A percentile compares a stretch with the other conserved stretches of the same genome.
Evolutionary conservation across 2,888 invertebrate genomes (phyloP).

Genomic region (Lamellibrachia satsuma): DNA sequence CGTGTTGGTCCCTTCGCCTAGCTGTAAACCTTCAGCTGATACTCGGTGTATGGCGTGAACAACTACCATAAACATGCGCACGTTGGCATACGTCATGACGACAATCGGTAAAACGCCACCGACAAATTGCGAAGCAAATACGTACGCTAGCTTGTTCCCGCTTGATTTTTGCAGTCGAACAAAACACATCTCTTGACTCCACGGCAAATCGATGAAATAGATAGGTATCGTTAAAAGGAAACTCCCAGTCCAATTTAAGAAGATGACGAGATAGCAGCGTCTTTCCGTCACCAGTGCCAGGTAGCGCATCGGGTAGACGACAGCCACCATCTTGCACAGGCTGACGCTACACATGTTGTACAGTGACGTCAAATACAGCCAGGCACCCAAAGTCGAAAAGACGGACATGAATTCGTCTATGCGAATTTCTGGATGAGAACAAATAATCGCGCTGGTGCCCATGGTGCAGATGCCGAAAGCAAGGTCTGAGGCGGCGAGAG

Average conservation of each 20-base stretch:
- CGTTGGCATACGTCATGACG: not conserved
- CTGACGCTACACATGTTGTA: constrained; percentile 17
- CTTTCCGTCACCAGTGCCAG: not conserved
- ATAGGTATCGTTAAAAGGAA: not conserved
- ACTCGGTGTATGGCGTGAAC: not conserved
- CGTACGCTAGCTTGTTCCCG: not conserved
- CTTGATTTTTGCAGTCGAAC: not conserved
- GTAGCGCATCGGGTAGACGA: not conserved
- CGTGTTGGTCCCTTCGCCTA: not conserved
- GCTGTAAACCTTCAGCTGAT: not conserved
- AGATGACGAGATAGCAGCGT: not conserved
- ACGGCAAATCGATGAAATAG: not conserved
- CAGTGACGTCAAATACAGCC: not conserved
- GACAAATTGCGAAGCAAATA: not conserved
- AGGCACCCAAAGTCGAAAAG: not conserved
- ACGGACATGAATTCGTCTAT: not conserved
- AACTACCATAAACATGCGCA: not conserved
- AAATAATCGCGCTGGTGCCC: not conserved
- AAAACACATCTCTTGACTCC: not conserved
- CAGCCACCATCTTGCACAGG: not conserved
- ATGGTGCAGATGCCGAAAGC: not conserved
- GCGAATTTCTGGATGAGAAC: not conserved
- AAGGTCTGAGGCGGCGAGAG: constrained; percentile 10
- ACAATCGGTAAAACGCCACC: not conserved
- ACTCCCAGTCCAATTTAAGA: not conserved